phyloP scores from a whole-genome alignment of 2,113 vertebrate genomes.

The Numida meleagris region DNA sequence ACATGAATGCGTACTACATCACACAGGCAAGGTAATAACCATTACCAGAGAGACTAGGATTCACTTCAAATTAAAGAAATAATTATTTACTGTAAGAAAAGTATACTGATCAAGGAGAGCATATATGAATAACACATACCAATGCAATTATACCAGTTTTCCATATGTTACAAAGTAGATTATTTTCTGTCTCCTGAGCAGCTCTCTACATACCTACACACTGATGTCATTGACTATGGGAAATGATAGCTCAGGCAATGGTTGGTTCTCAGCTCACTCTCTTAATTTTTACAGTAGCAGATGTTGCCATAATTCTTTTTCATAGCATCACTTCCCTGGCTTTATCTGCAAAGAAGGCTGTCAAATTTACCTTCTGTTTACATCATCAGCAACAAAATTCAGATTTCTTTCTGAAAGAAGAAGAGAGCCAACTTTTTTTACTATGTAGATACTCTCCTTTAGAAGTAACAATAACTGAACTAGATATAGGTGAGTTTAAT shows the following conservation, averaged over 20 bases:
- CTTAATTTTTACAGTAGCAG: slow-evolving; percentile 58
- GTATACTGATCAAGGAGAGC: not conserved
- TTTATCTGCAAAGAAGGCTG: slow-evolving; percentile 68
- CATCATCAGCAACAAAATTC: slow-evolving; percentile 61
- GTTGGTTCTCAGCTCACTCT: not conserved
- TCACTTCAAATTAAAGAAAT: not conserved
- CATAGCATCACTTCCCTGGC: slow-evolving; percentile 60
- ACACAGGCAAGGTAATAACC: not conserved
- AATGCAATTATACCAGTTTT: not conserved
- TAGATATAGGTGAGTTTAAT: not conserved
- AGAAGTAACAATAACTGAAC: not conserved
- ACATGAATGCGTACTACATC: not conserved
- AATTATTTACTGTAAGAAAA: not conserved
- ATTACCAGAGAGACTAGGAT: not conserved
- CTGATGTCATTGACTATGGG: not conserved
- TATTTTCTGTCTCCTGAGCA: slow-evolving; percentile 11
- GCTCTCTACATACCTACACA: not conserved
- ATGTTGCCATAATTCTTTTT: slow-evolving; percentile 75
- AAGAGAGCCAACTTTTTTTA: not conserved
- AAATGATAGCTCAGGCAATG: not conserved
- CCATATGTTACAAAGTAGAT: not conserved
- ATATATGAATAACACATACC: not conserved
- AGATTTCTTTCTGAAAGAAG: slow-evolving; percentile 35
- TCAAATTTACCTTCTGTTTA: slow-evolving; percentile 72
- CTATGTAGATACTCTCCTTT: not conserved